Conservation (phyloP, 2,113 vertebrate genomes). For the Xiphophorus couchianus region DNA sequence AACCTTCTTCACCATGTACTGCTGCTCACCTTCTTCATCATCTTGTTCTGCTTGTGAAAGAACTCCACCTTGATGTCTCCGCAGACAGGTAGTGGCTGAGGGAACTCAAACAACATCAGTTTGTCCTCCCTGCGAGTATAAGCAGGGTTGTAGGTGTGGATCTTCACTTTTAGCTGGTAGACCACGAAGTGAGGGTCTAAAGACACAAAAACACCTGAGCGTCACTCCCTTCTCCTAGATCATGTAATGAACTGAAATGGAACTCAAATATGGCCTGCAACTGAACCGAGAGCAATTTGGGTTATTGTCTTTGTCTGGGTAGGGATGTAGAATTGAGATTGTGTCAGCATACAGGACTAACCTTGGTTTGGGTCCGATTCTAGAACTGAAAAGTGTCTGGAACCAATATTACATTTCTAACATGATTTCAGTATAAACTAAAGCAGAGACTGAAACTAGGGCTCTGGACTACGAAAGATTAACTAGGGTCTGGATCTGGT, state of each 20-base stretch:
- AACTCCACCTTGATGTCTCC: conserved; percentile 99
- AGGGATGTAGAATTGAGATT: too few relatives aligned
- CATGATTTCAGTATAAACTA: neutral
- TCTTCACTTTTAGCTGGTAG: conserved; percentile 98
- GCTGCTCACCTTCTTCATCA: conserved; percentile 94
- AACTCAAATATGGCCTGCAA: too few relatives aligned
- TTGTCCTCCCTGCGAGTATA: conserved; percentile 93
- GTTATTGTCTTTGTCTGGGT: too few relatives aligned
- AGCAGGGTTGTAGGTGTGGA: conserved; percentile 91
- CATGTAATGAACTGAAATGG: too few relatives aligned
- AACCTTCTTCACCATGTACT: neutral
- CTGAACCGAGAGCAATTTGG: neutral
- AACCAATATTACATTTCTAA: too few relatives aligned
- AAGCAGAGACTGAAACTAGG: neutral
- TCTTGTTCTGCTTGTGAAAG: conserved; percentile 99
- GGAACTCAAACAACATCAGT: conserved; percentile 94
- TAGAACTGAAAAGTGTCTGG: neutral
- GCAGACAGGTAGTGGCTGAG: conserved; percentile 93
- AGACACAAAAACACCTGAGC: neutral
- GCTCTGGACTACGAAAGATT: too few relatives aligned
- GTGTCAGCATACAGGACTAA: too few relatives aligned
- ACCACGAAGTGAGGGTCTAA: conserved; percentile 97
- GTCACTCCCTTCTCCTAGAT: neutral
- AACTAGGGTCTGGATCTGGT: too few relatives aligned
- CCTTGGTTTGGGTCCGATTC: too few relatives aligned